Evolutionary conservation across 2,888 invertebrate species (phyloP).

Genomic region (Apamea anceps): DNA sequence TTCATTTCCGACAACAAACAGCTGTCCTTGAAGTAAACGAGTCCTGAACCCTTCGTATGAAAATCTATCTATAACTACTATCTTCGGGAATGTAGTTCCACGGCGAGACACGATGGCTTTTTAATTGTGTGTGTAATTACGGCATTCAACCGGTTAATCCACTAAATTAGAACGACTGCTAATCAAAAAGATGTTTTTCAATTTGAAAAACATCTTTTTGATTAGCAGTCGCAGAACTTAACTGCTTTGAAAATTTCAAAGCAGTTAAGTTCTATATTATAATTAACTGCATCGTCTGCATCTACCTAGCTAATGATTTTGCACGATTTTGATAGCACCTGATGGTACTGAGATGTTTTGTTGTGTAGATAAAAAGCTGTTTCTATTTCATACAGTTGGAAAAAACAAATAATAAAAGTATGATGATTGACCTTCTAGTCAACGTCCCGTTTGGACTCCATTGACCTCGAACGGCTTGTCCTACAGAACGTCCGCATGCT

Average conservation of each 20-base stretch:
- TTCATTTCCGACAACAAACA: not conserved
- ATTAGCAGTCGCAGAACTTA: no score
- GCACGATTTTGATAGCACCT: not conserved
- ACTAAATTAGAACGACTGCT: not conserved
- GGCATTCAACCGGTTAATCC: no score
- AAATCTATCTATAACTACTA: no score
- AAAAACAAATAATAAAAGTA: conserved; percentile 8
- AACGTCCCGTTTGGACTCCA: conserved; percentile 76
- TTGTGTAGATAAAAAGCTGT: not conserved
- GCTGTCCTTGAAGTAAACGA: not conserved
- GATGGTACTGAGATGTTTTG: not conserved
- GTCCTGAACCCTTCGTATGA: no score
- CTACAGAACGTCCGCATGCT: conserved; percentile 71
- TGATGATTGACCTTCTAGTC: conserved; percentile 74
- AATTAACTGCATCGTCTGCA: not conserved
- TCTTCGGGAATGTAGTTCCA: no score
- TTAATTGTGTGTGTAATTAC: no score
- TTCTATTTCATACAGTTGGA: not conserved
- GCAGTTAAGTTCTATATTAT: not conserved
- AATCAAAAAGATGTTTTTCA: not conserved
- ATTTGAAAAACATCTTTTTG: no score
- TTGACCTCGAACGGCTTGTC: conserved; percentile 82
- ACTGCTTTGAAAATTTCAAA: no score
- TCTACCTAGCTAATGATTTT: not conserved
- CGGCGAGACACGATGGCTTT: no score